A percentile compares a stretch with the other conserved stretches of the same genome.
Conservation (phyloP, 1,140 invertebrate genomes). For the Dermatophagoides farinae region DNA sequence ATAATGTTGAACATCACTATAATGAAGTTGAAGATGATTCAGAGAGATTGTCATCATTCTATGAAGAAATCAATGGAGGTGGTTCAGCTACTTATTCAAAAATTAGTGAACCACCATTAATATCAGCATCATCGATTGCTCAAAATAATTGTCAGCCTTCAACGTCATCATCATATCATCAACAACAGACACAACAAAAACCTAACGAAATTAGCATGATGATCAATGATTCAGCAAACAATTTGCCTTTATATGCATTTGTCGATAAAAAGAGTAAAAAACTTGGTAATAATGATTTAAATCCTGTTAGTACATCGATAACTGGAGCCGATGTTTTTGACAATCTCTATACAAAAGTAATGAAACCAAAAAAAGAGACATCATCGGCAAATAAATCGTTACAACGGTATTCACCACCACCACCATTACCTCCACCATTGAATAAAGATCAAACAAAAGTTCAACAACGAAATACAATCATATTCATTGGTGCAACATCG, state of each 20-base stretch:
- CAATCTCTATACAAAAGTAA: conserved; percentile 12
- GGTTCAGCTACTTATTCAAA: conserved; percentile 13
- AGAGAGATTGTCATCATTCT: conserved; percentile 15
- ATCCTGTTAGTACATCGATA: too few species aligned
- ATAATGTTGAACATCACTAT: conserved; percentile 13
- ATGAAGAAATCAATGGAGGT: conserved; percentile 14
- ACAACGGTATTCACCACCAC: neutral
- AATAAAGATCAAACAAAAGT: neutral
- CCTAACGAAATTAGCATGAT: too few species aligned
- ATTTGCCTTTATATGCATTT: neutral
- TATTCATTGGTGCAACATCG: neutral
- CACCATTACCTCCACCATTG: conserved; percentile 6
- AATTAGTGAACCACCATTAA: neutral
- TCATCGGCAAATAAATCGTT: neutral
- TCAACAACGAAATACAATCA: conserved; percentile 8
- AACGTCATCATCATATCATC: neutral
- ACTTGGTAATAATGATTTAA: neutral
- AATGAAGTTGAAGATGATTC: conserved; percentile 14
- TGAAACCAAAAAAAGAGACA: neutral
- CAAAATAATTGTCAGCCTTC: neutral
- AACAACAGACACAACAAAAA: too few species aligned
- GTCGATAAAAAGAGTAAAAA: conserved; percentile 1
- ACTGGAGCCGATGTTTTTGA: neutral
- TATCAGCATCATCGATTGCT: neutral
- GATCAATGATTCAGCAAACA: neutral